Evolutionary conservation across 2,797 vertebrate genomes (phyloP).

Genomic region (Neostethus bicornis): DNA sequence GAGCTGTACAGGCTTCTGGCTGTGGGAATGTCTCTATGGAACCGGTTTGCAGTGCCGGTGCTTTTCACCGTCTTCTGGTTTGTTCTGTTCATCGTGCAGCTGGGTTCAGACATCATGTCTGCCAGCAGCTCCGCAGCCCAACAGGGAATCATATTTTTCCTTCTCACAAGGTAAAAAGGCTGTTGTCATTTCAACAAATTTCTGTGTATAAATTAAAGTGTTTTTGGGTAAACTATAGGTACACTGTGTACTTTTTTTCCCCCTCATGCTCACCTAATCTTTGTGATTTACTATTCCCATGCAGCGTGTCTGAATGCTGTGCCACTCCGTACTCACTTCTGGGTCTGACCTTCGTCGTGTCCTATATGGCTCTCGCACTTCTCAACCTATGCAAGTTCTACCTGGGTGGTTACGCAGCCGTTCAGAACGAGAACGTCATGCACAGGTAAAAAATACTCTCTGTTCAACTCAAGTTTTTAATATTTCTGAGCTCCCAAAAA

Average conservation of each 20-base stretch:
- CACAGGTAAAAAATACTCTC: constrained; percentile 81
- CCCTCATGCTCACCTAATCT: background rate
- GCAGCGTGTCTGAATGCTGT: constrained; percentile 88
- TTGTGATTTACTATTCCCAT: background rate
- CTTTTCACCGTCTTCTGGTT: constrained; percentile 90
- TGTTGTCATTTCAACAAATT: background rate
- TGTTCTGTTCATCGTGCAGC: constrained; percentile 82
- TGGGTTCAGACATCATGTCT: constrained; percentile 70
- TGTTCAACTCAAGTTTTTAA: no score
- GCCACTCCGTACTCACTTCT: constrained; percentile 86
- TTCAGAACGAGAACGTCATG: constrained; percentile 88
- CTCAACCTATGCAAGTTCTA: constrained; percentile 89
- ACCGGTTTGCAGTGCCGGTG: constrained; percentile 83
- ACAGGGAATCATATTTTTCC: constrained; percentile 82
- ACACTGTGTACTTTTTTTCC: no score
- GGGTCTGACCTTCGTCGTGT: constrained; percentile 89
- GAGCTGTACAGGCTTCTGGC: constrained; percentile 82
- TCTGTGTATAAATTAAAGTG: no score
- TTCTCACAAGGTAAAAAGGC: constrained; percentile 83
- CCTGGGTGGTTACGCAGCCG: constrained; percentile 81
- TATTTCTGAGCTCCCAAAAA: no score
- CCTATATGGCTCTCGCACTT: constrained; percentile 85
- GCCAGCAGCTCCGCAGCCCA: constrained; percentile 58
- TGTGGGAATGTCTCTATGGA: constrained; percentile 85
- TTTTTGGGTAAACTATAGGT: no score